Evolutionary conservation across 2,797 vertebrate species (phyloP), one percentile per base, ranked within the genome.

Genomic region (Cetoscarus ocellatus): DNA sequence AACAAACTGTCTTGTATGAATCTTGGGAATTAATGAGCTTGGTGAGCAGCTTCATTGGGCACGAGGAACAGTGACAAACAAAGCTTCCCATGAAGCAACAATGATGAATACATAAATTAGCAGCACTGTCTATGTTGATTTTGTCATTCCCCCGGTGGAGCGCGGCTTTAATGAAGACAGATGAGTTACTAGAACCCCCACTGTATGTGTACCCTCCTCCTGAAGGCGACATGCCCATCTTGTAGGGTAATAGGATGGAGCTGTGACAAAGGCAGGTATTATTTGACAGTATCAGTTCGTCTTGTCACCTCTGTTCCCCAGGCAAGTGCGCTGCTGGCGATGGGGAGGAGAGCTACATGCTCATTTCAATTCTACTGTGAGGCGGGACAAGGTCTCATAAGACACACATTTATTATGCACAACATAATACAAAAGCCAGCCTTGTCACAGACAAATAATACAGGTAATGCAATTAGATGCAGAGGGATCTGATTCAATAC

Each of bases 51-150:
- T 77, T 76, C 53, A 42, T 11, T 62, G 68, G 56, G 78, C 72
- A 67, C 18, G 45, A 35, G 79, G 79, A 80, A 72, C 73, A 47
- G 79, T 44, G 65, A 87, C 89, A 92, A 91, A 92, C 87, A 92
- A 89, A 88, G 88, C 85, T 66, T 89, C 76, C 85, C 63, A 70
- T 84, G 85, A 80, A 82, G 82, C 75, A 82, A 86, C 90, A 85
- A 84, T 91, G 90, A 93, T 93, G 89, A 94, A 93, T 91, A 93
- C 90, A 91, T 92, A 93, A 93, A 93, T 93, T 93, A 93, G 90
- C 82, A 71, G 79, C 85, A 79, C 87, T 90, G 93, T 91, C 90
- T 90, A 65, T 93, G 92, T 92, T 93, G 91, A 92, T 92, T 92
- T 88, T 92, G 68, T 69, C 55, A 78, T 89, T 91, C 87, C 84